Base-by-base conservation (phyloP, 2,797 vertebrate genomes). In the Zenarchopterus dispar region DNA sequence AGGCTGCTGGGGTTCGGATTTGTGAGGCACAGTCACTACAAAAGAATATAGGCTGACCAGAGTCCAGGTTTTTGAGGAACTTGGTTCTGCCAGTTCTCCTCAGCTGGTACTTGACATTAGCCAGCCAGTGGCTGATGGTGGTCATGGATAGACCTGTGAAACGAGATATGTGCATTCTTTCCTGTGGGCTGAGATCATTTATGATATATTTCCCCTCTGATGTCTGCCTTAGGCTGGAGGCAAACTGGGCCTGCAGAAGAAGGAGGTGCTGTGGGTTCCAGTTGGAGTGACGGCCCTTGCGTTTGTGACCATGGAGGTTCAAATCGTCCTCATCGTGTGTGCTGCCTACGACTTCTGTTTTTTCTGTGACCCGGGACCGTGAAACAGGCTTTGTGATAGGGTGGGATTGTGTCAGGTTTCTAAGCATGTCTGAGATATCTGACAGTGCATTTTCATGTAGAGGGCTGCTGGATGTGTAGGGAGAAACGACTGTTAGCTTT, bases 51-150 rank as follows among this genome's bases (percentile, higher is more conserved):
- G 97, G 97, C 80, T 98, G 96, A 68, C 97, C 96, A 1, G 97
- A 98, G 91, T 99, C 97, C 85, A 98, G 88, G 89, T 99, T 98
- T 93, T 98, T 99, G 77, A 99, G 94, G 92, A 99, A 99, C 92
- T 99, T 99, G 80, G 98, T 99, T 87, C 98, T 95, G 75, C 97
- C 98, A 58, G 97, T 99, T 92, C 98, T 96, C 89, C 97, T 94
- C 36, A 99, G 95, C 93, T 99, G 98, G 91, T 99, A 99, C 88
- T 99, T 99, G 78, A 99, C 98, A 62, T 99, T 99, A 82, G 98
- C 98, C 78, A 99, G 92, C 98, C 98, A 99, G 93, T 99, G 98
- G 94, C 97, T 99, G 86, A 99, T 99, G 73, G 98, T 99, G 80
- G 97, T 99, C 97, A 99, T 98, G 2, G 98, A 99, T 49, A 98